Conservation (phyloP, 2,797 vertebrate genomes). For the Spea hammondii region DNA sequence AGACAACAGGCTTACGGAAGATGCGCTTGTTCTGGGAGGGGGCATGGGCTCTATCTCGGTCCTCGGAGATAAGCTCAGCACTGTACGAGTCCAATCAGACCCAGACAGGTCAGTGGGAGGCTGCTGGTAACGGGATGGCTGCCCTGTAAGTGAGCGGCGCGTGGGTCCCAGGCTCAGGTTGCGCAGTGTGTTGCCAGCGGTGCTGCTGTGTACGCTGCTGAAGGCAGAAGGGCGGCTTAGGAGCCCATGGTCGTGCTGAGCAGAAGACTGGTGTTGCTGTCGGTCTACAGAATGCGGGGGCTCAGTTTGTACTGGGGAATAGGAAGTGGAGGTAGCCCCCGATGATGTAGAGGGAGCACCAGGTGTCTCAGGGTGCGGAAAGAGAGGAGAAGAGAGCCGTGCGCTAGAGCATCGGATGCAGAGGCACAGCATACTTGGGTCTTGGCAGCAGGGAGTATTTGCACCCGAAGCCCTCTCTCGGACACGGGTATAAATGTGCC, state of each 20-base stretch:
- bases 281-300: constrained; percentile 78
- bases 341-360: constrained; percentile 69
- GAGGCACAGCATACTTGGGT: constrained; percentile 92
- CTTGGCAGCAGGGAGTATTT: constrained; percentile 86
- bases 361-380: constrained; percentile 64
- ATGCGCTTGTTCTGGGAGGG: constrained; percentile 92
- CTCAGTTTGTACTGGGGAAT: constrained; percentile 89
- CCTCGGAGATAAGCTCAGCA: constrained; percentile 81
- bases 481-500: constrained; percentile 78
- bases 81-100: constrained; percentile 86
- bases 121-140: constrained; percentile 74
- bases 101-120: constrained; percentile 70
- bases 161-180: constrained; percentile 79
- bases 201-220: constrained; percentile 92
- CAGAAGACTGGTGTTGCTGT: constrained; percentile 67
- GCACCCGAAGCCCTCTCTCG: constrained; percentile 75
- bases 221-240: constrained; percentile 92
- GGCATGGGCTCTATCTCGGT: constrained; percentile 78
- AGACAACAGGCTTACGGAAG: constrained; percentile 89
- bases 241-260: constrained; percentile 75
- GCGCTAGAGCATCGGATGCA: constrained; percentile 88
- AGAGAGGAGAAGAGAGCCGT: constrained; percentile 75
- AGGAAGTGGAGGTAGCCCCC: constrained; percentile 77
- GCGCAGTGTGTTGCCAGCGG: constrained; percentile 80
- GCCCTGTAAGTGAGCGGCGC: constrained; percentile 72